Conservation (phyloP, 1,140 invertebrate species). For the Penaeus japonicus region DNA sequence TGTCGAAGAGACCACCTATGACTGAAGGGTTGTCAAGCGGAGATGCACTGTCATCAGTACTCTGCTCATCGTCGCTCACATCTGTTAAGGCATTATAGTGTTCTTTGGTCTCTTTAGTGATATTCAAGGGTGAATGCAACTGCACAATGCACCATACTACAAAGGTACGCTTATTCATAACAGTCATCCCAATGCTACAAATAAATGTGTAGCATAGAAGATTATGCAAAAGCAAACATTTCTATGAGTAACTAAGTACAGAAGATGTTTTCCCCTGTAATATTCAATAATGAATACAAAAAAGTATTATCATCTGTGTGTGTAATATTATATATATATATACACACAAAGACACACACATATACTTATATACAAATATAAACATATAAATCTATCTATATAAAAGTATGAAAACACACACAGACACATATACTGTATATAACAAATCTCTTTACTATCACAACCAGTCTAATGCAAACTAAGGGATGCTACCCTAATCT, state of each 20-base stretch:
- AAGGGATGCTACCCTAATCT: neutral
- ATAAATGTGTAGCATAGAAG: too few species aligned
- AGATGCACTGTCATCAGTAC: neutral
- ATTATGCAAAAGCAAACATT: too few species aligned
- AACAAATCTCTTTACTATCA: too few species aligned
- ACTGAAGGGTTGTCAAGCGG: slow-evolving; percentile 43
- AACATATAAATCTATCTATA: slow-evolving; percentile 14
- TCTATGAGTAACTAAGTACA: neutral
- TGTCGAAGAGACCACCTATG: slow-evolving; percentile 53
- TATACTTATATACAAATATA: too few species aligned
- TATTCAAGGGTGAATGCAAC: neutral
- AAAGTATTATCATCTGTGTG: neutral
- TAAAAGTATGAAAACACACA: neutral
- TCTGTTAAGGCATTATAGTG: neutral
- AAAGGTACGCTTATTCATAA: too few species aligned
- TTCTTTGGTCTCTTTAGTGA: neutral
- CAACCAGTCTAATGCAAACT: too few species aligned
- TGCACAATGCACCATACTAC: too few species aligned
- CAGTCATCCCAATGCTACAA: too few species aligned
- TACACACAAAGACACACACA: too few species aligned
- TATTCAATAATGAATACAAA: too few species aligned
- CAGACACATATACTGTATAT: neutral
- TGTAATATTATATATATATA: neutral
- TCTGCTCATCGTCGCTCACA: neutral
- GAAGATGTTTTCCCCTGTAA: too few species aligned